Conservation (phyloP, 2,888 invertebrate genomes). For the Caenorhabditis imperialis region DNA sequence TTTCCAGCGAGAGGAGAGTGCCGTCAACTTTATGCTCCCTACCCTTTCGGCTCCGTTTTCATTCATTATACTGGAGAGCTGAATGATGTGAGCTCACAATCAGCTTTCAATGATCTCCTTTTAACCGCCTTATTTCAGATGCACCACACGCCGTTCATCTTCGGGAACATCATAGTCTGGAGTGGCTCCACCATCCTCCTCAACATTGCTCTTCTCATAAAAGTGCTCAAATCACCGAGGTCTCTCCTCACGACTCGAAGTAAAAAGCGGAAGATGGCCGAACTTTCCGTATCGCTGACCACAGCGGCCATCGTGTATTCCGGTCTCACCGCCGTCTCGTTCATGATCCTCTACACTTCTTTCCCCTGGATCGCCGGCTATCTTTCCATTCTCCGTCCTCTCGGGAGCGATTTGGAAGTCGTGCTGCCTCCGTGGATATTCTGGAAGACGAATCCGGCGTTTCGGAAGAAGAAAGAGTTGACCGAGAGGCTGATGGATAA, state of each 20-base stretch:
- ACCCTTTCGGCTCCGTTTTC: conserved; percentile 34
- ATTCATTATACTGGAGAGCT: conserved; percentile 17
- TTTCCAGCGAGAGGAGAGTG: conserved; percentile 30
- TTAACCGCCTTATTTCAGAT: conserved; percentile 7
- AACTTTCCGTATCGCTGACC: background rate
- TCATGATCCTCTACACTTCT: background rate
- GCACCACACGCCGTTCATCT: conserved; percentile 30
- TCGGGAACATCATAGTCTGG: conserved; percentile 25
- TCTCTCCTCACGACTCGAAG: background rate
- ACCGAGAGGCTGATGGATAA: too few relatives aligned
- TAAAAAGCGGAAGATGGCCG: conserved; percentile 1
- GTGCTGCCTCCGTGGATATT: conserved; percentile 24
- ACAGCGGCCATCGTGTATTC: background rate
- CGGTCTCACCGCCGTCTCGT: background rate
- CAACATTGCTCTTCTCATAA: conserved; percentile 6
- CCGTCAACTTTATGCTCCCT: conserved; percentile 24
- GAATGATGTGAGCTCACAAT: conserved; percentile 12
- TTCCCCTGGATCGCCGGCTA: conserved; percentile 8
- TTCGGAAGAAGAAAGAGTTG: background rate
- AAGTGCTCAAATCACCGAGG: conserved; percentile 3
- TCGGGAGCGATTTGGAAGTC: conserved; percentile 24
- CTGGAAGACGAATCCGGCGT: conserved; percentile 24
- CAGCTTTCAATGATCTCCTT: background rate
- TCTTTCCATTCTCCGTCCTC: conserved; percentile 2
- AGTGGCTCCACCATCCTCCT: conserved; percentile 4